Evolutionary conservation across 2,888 invertebrate genomes (phyloP).

Genomic region (Caenorhabditis plicata): DNA sequence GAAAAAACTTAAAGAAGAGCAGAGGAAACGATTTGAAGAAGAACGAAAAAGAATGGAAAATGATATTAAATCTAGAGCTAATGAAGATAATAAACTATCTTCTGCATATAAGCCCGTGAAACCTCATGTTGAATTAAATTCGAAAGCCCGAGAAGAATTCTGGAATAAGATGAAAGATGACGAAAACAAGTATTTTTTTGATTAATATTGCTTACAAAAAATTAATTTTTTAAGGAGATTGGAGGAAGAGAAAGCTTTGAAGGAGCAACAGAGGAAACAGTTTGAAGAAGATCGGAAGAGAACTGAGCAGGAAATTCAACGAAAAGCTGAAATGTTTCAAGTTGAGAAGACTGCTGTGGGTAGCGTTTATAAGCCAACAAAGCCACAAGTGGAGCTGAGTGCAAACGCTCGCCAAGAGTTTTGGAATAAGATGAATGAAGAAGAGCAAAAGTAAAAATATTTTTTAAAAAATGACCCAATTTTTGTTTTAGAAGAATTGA

Average conservation of each 20-base stretch:
- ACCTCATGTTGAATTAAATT: slow-evolving; percentile 76
- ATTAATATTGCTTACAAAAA: neutral
- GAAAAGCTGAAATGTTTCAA: slow-evolving; percentile 18
- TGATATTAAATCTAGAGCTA: neutral
- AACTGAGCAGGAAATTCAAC: slow-evolving; percentile 17
- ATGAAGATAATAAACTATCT: too few relatives aligned
- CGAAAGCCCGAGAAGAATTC: slow-evolving; percentile 22
- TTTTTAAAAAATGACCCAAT: neutral
- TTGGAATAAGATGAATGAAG: slow-evolving; percentile 30
- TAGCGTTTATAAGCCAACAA: slow-evolving; percentile 72
- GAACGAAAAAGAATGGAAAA: neutral
- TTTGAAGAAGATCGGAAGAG: slow-evolving; percentile 24
- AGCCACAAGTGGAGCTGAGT: slow-evolving; percentile 77
- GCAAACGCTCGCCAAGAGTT: slow-evolving; percentile 27
- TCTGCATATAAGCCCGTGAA: slow-evolving; percentile 67
- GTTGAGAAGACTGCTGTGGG: slow-evolving; percentile 66
- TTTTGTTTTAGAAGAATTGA: slow-evolving; percentile 5
- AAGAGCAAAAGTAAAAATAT: slow-evolving; percentile 10
- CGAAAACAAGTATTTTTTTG: slow-evolving; percentile 16
- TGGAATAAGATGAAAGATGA: slow-evolving; percentile 32
- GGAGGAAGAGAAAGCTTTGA: slow-evolving; percentile 13
- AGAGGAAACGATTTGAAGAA: neutral
- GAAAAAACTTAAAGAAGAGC: neutral
- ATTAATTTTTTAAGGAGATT: slow-evolving; percentile 12
- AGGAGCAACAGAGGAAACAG: slow-evolving; percentile 13